Base-by-base conservation (phyloP, 2,888 invertebrate genomes). In the Dicranocentrus wangi region DNA sequence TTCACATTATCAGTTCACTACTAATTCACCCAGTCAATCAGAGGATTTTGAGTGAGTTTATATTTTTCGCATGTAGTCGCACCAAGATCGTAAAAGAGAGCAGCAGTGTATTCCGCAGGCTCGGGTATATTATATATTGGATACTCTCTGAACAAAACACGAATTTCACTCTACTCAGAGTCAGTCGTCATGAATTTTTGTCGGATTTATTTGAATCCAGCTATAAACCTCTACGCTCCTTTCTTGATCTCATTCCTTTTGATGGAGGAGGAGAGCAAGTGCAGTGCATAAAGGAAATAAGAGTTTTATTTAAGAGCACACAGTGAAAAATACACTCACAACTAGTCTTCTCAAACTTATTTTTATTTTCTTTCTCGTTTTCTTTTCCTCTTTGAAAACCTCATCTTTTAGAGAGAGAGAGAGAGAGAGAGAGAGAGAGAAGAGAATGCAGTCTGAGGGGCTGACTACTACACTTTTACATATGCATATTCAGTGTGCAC, bases 151-250 rank as follows among this genome's bases (percentile, higher is more conserved):
- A 32, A 32, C 5, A 10, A 32, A 32, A 32, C 32, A n/a, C 15
- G 47, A 47, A 39, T 47, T 47, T 47, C 53, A 53, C 23, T 47
- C 47, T 15, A 39, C 27, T 58, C 58, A 27, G 21, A 3, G 5
- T 15, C 19, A 28, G 32, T 55, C 28, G 25, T 19, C 53, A 23
- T 68, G 68, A 32, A 21, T 68, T 53, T 60, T 43, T 39, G 25
- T 58, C 58, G 70, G 70, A 70, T 70, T 55, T 70, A 70, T 70
- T 63, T 58, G 70, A 70, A 58, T 25, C 42, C 58, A 42, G 58
- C 55, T 69, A 55, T 47, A 53, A 69, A 32, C 32, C 25, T 42
- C 19, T 53, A 28, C 28, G 53, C 39, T 19, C 17, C 43, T 47
- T 17, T 60, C 27, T 23, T 47, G 25, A 60, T 71, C 71, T 72